Conservation (phyloP, 2,888 invertebrate species). For the Yponomeuta evonymella region DNA sequence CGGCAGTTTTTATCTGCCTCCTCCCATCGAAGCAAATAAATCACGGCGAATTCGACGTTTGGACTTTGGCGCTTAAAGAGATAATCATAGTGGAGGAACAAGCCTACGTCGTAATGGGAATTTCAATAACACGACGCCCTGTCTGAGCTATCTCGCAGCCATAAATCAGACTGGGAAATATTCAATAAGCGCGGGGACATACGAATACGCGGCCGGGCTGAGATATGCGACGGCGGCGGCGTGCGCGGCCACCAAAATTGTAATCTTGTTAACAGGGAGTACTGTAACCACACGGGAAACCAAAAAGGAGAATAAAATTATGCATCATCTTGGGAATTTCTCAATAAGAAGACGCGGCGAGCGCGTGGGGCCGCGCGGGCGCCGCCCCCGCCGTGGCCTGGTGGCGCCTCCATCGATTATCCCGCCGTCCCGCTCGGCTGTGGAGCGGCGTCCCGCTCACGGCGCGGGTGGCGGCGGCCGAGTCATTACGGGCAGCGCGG, state of each 20-base stretch:
- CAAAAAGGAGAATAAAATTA: slow-evolving; percentile 57
- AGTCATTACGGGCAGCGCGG: slow-evolving; percentile 38
- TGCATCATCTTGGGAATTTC: slow-evolving; percentile 72
- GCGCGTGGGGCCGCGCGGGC: slow-evolving; percentile 65
- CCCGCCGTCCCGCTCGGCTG: slow-evolving; percentile 32
- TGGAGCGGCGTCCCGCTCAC: slow-evolving; percentile 38
- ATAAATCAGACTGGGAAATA: slow-evolving; percentile 47
- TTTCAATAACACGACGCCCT: slow-evolving; percentile 14
- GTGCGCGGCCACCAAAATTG: slow-evolving; percentile 60
- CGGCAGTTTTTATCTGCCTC: background rate
- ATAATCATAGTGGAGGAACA: slow-evolving; percentile 3
- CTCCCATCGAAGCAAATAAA: slow-evolving; percentile 1
- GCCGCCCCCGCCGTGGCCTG: slow-evolving; percentile 62
- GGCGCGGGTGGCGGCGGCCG: slow-evolving; percentile 52
- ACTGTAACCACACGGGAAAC: slow-evolving; percentile 62
- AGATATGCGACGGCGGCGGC: slow-evolving; percentile 68
- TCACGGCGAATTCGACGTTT: slow-evolving; percentile 6
- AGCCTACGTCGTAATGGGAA: slow-evolving; percentile 12
- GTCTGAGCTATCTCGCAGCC: slow-evolving; percentile 32
- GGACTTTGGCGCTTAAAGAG: background rate
- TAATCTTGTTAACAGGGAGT: slow-evolving; percentile 73
- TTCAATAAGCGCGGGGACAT: slow-evolving; percentile 34
- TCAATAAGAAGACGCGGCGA: slow-evolving; percentile 73
- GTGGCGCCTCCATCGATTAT: slow-evolving; percentile 66
- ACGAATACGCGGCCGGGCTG: slow-evolving; percentile 20